These are phyloP conservation scores for Patiria pectinifera DNA, from an alignment of 53 echinoderm and acorn worm species.

Conservation along the genomic window DNA sequence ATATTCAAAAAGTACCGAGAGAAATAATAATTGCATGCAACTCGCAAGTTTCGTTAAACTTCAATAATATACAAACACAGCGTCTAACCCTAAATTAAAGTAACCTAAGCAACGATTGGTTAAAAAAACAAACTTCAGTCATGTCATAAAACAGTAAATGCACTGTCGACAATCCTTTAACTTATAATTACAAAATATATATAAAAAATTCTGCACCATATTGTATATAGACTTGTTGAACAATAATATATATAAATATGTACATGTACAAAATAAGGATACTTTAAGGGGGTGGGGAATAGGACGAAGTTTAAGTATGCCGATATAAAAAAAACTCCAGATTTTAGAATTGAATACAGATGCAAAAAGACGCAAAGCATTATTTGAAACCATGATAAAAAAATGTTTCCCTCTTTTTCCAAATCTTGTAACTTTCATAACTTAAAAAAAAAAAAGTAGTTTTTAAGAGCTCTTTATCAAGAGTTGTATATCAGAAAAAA, in stretches of 20 bases:
- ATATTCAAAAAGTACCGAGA: not conserved
- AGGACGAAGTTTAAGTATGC: not conserved
- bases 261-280: not conserved
- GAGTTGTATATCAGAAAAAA: not conserved
- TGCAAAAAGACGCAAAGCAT: not conserved
- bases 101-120: not conserved
- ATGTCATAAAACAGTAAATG: not conserved
- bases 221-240: slow-evolving; percentile 1
- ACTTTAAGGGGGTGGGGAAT: not conserved
- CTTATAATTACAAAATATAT: slow-evolving; percentile 35
- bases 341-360: not conserved
- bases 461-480: not conserved
- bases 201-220: slow-evolving; percentile 36
- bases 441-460: too few species aligned
- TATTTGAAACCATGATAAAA: too few species aligned
- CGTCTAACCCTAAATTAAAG: slow-evolving; percentile 2
- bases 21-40: not conserved
- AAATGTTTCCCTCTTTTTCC: too few species aligned
- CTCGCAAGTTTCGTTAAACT: not conserved
- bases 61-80: slow-evolving; percentile 36
- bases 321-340: not conserved
- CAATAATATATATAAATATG: slow-evolving; percentile 15
- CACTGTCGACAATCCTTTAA: slow-evolving; percentile 24
- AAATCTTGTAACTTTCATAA: too few species aligned
- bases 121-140: not conserved